Base-by-base conservation (phyloP, 1,140 invertebrate genomes). In the Procambarus virginalis region DNA sequence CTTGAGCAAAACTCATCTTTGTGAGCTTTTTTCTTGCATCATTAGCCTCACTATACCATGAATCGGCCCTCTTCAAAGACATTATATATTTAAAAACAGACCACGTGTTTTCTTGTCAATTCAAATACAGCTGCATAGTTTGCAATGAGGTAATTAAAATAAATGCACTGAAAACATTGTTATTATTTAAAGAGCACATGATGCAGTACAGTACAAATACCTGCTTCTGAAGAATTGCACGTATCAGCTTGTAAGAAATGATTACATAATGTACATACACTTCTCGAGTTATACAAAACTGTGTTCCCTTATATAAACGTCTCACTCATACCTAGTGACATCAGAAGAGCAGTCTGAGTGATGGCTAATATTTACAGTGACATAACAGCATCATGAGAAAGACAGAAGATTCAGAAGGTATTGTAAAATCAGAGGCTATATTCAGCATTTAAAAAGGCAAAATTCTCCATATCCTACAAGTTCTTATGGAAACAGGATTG, bases 271-370 rank as follows among this genome's bases (percentile, higher is more conserved):
- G 84, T 85, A 85, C 84, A 85, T 60, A 85, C 49, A 80, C 80
- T 85, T 87, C 48, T 87, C 86, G 73, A 81, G 86, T 87, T 87
- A 87, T 87, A 87, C 78, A 87, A 87, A 87, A 87, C 86, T 87
- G 86, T 87, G 86, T 87, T 87, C 86, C 85, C 77, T 87, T 87
- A 87, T 87, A 87, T 80, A 87, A 87, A 87, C 86, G 79, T 80
- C 75, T 79, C 86, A 87, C 77, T 87, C 78, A 87, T 79, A 79
- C 60, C 45, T 80, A 80, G 86, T 79, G 79, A 80, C 48, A 77
- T 87, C 60, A 48, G 75, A 80, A 55, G 64, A 55, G 73, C 86
- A 87, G 78, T 87, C 85, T 86, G 86, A 77, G 86, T 87, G 77
- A 80, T 73, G 79, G 77, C 86, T 70, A 87, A 81, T 87, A 87